Evolutionary conservation across 2,888 invertebrate species (phyloP).

Genomic region (Ceratothoa steindachneri): DNA sequence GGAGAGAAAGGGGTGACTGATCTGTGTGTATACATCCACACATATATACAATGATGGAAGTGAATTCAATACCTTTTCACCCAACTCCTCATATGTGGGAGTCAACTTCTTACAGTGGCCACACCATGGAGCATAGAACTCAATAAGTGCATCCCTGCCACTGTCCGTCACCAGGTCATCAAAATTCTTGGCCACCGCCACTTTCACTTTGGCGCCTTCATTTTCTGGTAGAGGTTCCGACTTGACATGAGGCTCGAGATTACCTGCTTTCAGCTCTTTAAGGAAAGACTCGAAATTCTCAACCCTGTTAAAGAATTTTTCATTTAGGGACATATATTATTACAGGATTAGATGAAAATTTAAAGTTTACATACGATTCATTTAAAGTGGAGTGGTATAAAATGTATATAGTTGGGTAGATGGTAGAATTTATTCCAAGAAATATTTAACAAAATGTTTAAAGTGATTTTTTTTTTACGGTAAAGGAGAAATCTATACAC

Average conservation of each 20-base stretch:
- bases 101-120: constrained; percentile 96
- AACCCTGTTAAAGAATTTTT: too few relatives aligned
- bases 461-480: too few relatives aligned
- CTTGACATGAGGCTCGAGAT: constrained; percentile 86
- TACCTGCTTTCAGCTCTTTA: constrained; percentile 72
- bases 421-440: too few relatives aligned
- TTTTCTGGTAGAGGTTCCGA: constrained; percentile 90
- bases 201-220: constrained; percentile 70
- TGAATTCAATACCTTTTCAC: constrained; percentile 75
- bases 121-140: constrained; percentile 99
- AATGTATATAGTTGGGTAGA: too few relatives aligned
- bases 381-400: too few relatives aligned
- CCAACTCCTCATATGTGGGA: constrained; percentile 90
- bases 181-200: constrained; percentile 95
- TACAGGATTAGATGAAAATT: background rate
- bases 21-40: too few relatives aligned
- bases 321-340: background rate
- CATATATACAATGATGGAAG: too few relatives aligned
- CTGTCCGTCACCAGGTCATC: constrained; percentile 87
- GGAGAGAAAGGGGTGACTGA: too few relatives aligned
- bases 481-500: too few relatives aligned
- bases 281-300: constrained; percentile 73
- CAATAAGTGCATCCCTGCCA: constrained; percentile 86
- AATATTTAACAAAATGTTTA: too few relatives aligned
- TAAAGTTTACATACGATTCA: background rate